Base-by-base conservation (phyloP, 2,888 invertebrate genomes). In the Mythimna pallens region DNA sequence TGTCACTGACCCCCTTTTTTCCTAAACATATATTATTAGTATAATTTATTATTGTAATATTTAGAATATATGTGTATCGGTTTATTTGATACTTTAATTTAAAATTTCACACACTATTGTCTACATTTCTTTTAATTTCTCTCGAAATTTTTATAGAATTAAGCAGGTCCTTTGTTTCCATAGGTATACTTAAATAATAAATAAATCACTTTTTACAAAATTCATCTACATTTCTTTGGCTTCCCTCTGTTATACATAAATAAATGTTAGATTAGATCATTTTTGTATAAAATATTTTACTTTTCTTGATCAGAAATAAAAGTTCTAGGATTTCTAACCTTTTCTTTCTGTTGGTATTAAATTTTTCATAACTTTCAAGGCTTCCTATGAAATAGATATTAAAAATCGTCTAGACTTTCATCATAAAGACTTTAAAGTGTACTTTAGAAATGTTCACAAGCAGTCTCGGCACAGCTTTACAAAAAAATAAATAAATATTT, bases 331-430 rank as follows among this genome's bases (percentile, higher is more conserved):
- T 30, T 8, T 4, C 1, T n/a, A 10, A 76, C 17, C 43, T 52
- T n/a, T 59, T 40, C 43, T 25, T 14, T 64, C 0, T 55, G 14
- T 17, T 6, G 2, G 20, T n/a, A 61, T 14, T 65, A n/a, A 61
- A 65, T 20, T 52, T 55, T 14, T 65, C 22, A n/a, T 50, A n/a
- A n/a, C 12, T 43, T 55, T 66, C 25, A 6, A 74, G 47, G 10
- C n/a, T 25, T 14, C 1, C 25, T 54, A 54, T 22, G 30, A 70
- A 70, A 80, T 20, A 54, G 3, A 80, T 54, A 73, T 66, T 25
- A 74, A 80, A 65, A 62, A 8, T 17, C 3, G 61, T 65, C 73
- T 76, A 76, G 73, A 65, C 80, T 55, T 12, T 55, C 65, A 43
- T 65, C 50, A 36, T 73, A 65, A 50, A 61, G 10, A 20, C 12